Evolutionary conservation across 2,113 vertebrate genomes (phyloP), one percentile per base, ranked within the genome.

Genomic region (Hyaena hyaena): DNA sequence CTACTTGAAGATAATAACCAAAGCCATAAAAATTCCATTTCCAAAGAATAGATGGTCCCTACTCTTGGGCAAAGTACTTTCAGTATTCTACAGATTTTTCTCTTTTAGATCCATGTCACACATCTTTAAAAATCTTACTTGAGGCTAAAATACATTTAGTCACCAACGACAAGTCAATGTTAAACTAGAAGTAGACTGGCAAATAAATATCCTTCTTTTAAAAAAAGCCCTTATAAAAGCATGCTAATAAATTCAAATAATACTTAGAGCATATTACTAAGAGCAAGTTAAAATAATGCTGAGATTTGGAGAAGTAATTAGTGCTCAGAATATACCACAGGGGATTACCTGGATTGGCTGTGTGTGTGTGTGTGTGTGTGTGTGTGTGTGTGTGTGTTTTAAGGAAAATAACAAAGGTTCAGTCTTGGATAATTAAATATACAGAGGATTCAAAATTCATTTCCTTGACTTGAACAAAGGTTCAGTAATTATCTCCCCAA

Each of bases 51-150:
- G 82, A 98, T 93, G 79, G 45, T 87, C 69, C 76, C 87, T 55
- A 92, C 95, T 97, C 93, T 97, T 58, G 48, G 12, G 66, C 77
- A 98, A 98, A 97, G 91, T 96, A 97, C 93, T 97, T 97, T 73
- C 48, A 97, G 86, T 97, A 98, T 97, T 98, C 98, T 95, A 97
- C 17, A 97, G 95, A 98, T 98, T 98, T 98, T 98, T 95, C 17
- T 96, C 79, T 66, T 96, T 97, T 96, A 98, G 53, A 97, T 71
- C 65, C 92, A 92, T 88, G 96, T 90, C 96, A 98, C 95, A 97
- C 95, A 98, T 97, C 87, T 97, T 97, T 95, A 39, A 96, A 98
- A 97, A 93, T 97, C 88, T 97, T 97, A 96, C 68, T 98, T 98
- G 98, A 98, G 95, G 73, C 74, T 92, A 95, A 81, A 82, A 66